phyloP scores from a whole-genome alignment of 2,797 vertebrate species.

The Tympanoctomys barrerae region DNA sequence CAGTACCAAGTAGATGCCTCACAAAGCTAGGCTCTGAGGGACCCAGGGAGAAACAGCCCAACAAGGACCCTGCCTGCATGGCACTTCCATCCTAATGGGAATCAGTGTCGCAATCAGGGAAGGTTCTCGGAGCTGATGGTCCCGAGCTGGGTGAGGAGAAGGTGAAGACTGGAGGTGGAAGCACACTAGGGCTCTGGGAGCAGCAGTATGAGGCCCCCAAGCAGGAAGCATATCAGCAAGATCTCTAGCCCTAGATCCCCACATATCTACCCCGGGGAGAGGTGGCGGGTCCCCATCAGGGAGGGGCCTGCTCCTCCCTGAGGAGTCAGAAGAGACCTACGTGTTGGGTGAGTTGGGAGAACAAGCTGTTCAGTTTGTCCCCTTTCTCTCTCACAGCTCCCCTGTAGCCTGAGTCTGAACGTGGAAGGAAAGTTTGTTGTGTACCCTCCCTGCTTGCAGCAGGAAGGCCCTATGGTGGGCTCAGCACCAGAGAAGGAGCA shows the following conservation, averaged over 20 bases:
- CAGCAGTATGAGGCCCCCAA: background rate
- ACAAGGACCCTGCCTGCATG: background rate
- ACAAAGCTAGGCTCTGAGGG: background rate
- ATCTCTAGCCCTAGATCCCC: background rate
- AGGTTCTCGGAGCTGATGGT: background rate
- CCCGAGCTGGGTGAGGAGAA: background rate
- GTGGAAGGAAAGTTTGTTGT: background rate
- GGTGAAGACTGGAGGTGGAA: background rate
- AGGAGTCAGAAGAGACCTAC: background rate
- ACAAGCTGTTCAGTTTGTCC: background rate
- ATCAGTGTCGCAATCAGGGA: background rate
- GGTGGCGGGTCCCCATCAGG: background rate
- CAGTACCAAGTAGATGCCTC: no score
- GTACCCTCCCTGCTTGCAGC: background rate
- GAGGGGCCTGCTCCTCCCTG: background rate
- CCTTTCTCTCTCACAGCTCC: background rate
- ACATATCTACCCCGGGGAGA: background rate
- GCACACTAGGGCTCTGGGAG: background rate
- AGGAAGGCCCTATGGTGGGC: background rate
- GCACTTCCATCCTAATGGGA: background rate
- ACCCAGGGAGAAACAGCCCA: background rate
- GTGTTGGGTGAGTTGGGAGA: background rate
- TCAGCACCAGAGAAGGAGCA: background rate
- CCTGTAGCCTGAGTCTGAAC: background rate
- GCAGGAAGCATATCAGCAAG: background rate